Percentiles rank a stretch among this genome's conserved stretches.
phyloP scores from a whole-genome alignment of 2,888 invertebrate species.

The Stenichneumon culpator region DNA sequence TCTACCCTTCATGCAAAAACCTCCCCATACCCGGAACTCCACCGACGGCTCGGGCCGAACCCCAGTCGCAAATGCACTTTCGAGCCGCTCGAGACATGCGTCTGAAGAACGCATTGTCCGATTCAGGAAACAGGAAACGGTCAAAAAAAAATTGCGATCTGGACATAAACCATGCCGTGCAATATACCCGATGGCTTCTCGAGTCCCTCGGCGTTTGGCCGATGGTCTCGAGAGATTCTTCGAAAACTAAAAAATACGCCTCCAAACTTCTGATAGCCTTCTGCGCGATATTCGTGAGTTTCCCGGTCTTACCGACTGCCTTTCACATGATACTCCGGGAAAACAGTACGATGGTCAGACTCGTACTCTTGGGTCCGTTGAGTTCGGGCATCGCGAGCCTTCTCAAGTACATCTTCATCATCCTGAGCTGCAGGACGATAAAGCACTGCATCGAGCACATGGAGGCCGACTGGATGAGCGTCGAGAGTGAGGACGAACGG shows the following conservation, averaged over 20 bases:
- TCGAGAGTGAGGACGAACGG: constrained; percentile 45
- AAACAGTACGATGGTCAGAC: background rate
- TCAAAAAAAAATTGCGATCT: constrained; percentile 15
- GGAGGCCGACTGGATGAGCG: constrained; percentile 64
- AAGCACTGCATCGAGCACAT: constrained; percentile 64
- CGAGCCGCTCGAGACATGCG: background rate
- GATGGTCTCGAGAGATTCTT: constrained; percentile 41
- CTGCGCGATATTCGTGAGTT: constrained; percentile 23
- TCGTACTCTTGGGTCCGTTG: constrained; percentile 45
- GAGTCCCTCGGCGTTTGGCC: constrained; percentile 57
- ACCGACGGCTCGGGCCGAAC: background rate
- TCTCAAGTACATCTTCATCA: constrained; percentile 32
- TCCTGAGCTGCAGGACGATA: constrained; percentile 29
- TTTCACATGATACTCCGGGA: constrained; percentile 39
- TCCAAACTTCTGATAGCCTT: constrained; percentile 26
- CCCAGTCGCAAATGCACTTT: background rate
- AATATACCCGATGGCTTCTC: constrained; percentile 51
- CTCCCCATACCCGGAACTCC: background rate
- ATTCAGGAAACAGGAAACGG: background rate
- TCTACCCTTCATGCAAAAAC: background rate
- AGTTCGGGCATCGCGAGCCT: constrained; percentile 12
- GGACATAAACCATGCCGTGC: constrained; percentile 45
- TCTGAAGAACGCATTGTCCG: constrained; percentile 1
- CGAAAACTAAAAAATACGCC: constrained; percentile 4
- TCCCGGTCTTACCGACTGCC: constrained; percentile 29